Base-by-base conservation (phyloP, 2,113 vertebrate species). In the Dinomys branickii region DNA sequence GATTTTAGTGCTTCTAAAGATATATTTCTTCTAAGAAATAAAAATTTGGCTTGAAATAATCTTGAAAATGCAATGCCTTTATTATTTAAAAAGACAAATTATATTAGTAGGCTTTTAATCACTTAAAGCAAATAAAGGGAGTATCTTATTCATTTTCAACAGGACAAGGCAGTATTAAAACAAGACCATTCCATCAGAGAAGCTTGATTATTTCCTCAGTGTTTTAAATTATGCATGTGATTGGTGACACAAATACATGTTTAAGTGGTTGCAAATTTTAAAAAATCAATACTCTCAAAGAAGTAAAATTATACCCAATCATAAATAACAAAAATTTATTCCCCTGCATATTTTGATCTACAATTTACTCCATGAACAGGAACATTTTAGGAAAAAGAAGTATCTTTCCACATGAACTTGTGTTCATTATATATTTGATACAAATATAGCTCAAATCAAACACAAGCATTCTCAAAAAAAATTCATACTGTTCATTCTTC, bases 221-320 rank as follows among this genome's bases (percentile, higher is more conserved):
- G 96, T 94, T 97, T 97, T 98, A 97, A 98, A 95, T 98, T 97
- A 97, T 97, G 97, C 91, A 96, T 63, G 3, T 92, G 94, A 97
- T 98, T 98, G 97, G 95, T 96, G 82, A 81, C 97, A 98, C 97
- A 97, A 98, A 98, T 98, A 95, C 65, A 97, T 94, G 98, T 98
- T 98, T 98, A 98, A 98, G 97, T 97, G 94, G 97, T 94, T 98
- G 97, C 95, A 98, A 97, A 97, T 97, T 96, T 90, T 38, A 98
- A 98, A 96, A 96, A 98, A 98, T 96, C 86, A 98, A 97, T 98
- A 97, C 97, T 97, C 98, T 69, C 92, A 97, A 98, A 97, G 97
- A 97, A 91, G 85, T 97, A 98, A 98, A 94, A 94, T 56, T 97
- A 88, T 33, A 77, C 94, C 86, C 80, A 97, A 97, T 97, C 97